These are phyloP conservation scores for Probaryconus sp. DNA, from an alignment of 1,140 invertebrate species.

Conservation along the genomic window DNA sequence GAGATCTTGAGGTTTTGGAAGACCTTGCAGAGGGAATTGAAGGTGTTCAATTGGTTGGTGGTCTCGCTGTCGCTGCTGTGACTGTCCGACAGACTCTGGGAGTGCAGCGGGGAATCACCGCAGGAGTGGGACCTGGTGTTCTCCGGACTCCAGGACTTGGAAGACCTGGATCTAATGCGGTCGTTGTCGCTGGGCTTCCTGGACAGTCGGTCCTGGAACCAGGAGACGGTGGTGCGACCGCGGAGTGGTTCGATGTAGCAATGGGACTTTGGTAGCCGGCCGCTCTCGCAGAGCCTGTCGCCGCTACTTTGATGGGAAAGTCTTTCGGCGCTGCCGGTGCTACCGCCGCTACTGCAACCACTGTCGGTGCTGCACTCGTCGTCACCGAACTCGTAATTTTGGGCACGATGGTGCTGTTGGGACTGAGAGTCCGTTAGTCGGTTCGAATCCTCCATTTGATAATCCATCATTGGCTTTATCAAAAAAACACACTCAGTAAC, in stretches of 20 bases:
- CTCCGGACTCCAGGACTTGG: conserved; percentile 71
- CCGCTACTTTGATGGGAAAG: conserved; percentile 64
- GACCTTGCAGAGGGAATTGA: conserved; percentile 83
- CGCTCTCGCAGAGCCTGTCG: conserved; percentile 61
- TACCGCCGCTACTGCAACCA: conserved; percentile 72
- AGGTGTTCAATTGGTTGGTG: conserved; percentile 80
- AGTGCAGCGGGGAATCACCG: conserved; percentile 64
- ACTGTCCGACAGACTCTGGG: conserved; percentile 69
- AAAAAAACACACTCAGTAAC: no score
- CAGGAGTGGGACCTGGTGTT: conserved; percentile 41
- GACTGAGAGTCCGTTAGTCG: conserved; percentile 52
- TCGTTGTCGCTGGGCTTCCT: conserved; percentile 54
- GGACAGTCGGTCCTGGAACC: conserved; percentile 65
- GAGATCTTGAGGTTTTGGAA: conserved; percentile 83
- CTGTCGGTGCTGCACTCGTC: conserved; percentile 75
- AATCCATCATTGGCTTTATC: conserved; percentile 34
- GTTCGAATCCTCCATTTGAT: conserved; percentile 68
- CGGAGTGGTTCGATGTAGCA: conserved; percentile 63
- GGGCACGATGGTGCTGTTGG: conserved; percentile 44
- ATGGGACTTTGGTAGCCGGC: conserved; percentile 50
- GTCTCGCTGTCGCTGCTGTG: conserved; percentile 79
- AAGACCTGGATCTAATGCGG: conserved; percentile 59
- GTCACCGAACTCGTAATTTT: conserved; percentile 63
- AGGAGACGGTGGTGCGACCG: conserved; percentile 51
- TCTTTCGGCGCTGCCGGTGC: conserved; percentile 68